Conservation (phyloP, 2,797 vertebrate genomes). For the Falco concolor region DNA sequence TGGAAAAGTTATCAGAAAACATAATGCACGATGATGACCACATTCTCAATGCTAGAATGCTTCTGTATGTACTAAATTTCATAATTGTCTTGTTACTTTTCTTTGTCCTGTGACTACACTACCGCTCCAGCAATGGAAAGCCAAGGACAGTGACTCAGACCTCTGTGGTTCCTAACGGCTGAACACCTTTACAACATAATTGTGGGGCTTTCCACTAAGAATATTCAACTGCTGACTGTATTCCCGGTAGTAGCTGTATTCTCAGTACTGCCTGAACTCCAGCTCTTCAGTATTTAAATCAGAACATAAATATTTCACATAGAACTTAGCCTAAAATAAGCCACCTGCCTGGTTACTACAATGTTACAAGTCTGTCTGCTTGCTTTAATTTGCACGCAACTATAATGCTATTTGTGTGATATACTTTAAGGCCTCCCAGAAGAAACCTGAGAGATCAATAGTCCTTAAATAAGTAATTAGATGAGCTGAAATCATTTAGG, state of each 20-base stretch:
- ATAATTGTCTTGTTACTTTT: not conserved
- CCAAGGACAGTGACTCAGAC: not conserved
- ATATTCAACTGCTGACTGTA: not conserved
- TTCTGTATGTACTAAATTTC: not conserved
- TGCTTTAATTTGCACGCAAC: not conserved
- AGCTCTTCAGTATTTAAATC: constrained; percentile 62
- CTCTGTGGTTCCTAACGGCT: not conserved
- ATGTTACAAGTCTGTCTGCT: constrained; percentile 18
- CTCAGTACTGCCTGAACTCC: not conserved
- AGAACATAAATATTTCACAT: constrained; percentile 68
- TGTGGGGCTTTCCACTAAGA: not conserved
- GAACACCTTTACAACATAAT: not conserved
- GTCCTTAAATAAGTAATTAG: constrained; percentile 75
- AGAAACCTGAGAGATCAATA: constrained; percentile 67
- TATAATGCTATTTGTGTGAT: constrained; percentile 42
- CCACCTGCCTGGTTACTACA: constrained; percentile 62
- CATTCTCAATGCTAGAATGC: not conserved
- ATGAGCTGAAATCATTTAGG: constrained; percentile 50
- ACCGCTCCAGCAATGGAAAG: not conserved
- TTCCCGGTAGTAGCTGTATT: not conserved
- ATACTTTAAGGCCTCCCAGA: constrained; percentile 34
- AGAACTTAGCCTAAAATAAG: constrained; percentile 58
- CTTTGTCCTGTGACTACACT: not conserved
- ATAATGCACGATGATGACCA: not conserved
- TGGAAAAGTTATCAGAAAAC: not conserved